Base-by-base conservation (phyloP, 2,888 invertebrate species). In the Cheilosia scutellata region DNA sequence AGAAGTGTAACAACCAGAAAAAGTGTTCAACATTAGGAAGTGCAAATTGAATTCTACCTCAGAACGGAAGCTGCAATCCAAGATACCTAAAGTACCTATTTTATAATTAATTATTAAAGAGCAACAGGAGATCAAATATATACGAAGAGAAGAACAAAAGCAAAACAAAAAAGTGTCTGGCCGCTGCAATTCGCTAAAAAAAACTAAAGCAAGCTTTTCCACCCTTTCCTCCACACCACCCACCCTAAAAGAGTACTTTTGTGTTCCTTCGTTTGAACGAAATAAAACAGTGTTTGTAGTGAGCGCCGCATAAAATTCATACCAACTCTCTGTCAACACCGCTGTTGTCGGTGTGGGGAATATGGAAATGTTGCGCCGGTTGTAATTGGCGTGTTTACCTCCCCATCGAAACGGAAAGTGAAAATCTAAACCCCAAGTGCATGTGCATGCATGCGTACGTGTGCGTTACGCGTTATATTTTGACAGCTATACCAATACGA, bases 391-490 rank as follows among this genome's bases (percentile, higher is more conserved):
- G 68, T 51, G 58, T 44, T 7, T 33, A 20, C 20, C 6, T 31
- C 60, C 47, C 51, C 9, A 89, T 88, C 72, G 90, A 89, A 91
- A 91, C 90, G 90, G 91, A 91, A 91, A 91, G 91, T 91, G 92
- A 92, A 92, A 92, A 91, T 91, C 89, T 90, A 88, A 90, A 89
- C 63, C 63, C 60, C 40, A 74, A 86, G 77, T 77, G 82, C 82
- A 82, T 66, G 70, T 80, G 66, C 76, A 66, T 72, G 75, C 47
- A 57, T 68, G 63, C 51, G 49, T 78, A n/a, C 44, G 47, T 87
- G 57, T 91, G 60, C 79, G 78, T 55, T 70, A 84, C 82, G 71
- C 71, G 63, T 57, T 27, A 29, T 27, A 47, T 63, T 78, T 71
- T 60, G 60, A 75, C 78, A 72, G 44, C 40, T 40, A 79, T 55